Conservation (phyloP, 2,113 vertebrate genomes). For the crab-eating macaque (Macaca fascicularis) region T2T-MFA8v1.1 NC_088376.1:6112001-6112500, state of each 20-base stretch:
- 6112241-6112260: not conserved
- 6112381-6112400: conserved; percentile 46
- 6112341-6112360: not conserved
- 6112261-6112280: not conserved
- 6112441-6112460: conserved; percentile 72
- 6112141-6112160: not conserved
- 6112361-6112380: not conserved
- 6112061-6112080: not conserved
- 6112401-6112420: conserved; percentile 53
- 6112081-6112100: not conserved
- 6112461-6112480: not conserved
- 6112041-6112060: not conserved
- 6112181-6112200: not conserved
- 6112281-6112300: not conserved
- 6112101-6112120: not conserved
- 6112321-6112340: not conserved
- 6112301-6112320: not conserved
- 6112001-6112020: not conserved
- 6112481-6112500: not conserved
- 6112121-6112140: not conserved
- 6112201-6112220: not conserved
- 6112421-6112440: conserved; percentile 56
- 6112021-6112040: not conserved
- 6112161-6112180: not conserved
- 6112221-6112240: conserved; percentile 69